Base-by-base conservation (phyloP, 2,888 invertebrate species). In the Caenorhabditis wallacei region DNA sequence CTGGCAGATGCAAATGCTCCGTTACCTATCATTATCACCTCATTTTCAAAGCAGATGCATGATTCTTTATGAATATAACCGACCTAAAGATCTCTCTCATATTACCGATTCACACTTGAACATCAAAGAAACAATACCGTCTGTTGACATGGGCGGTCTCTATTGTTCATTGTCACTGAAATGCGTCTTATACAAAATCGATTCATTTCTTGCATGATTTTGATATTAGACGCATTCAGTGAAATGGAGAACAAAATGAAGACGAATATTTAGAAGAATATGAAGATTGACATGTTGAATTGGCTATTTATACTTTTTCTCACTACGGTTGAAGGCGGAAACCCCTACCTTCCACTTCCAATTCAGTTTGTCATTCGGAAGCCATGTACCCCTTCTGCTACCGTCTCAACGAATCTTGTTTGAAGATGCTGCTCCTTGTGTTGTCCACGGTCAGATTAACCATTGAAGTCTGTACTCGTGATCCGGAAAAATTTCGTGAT, bases 161-260 rank as follows among this genome's bases (percentile, higher is more conserved):
- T 63, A 11, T 13, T 46, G 26, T 46, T 43, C 35, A 48, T 43
- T n/a, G n/a, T 63, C 78, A 69, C 63, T 24, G 59, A 56, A 74
- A 53, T 74, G 80, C 80, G 80, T 74, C 72, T 71, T 61, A 80
- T 80, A 80, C 80, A 80, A 80, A 80, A 80, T 80, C 80, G 48
- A 16, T 37, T 26, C 13, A 11, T 56, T 46, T 26, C 3, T n/a
- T 8, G 51, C 26, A 18, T 26, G 80, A 80, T 80, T 80, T 80
- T 80, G 80, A 35, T 80, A 71, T 61, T 72, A 0, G 61, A 80
- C 43, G 80, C 80, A 80, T 43, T 72, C 59, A 18, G 66, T 54
- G 69, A 61, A 48, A 40, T 40, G 1, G 22, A 22, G 37, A 59
- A 26, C 10, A n/a, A 18, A 30, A 46, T 16, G 11, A n/a, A n/a